Evolutionary conservation across 2,888 invertebrate species (phyloP).

Genomic region (Neuroscelio doddi): DNA sequence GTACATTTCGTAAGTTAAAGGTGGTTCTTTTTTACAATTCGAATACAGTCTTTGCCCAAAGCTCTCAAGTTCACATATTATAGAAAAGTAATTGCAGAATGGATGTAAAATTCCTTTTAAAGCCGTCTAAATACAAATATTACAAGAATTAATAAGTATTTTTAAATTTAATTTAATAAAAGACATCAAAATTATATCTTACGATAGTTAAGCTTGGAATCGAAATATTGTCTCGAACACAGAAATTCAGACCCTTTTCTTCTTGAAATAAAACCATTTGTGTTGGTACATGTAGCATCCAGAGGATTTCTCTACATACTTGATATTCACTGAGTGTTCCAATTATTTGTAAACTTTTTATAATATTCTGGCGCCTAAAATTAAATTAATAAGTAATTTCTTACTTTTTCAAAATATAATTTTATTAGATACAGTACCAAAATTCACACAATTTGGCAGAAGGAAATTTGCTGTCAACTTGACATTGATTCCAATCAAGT

Average conservation of each 20-base stretch:
- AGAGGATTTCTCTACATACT: conserved; percentile 64
- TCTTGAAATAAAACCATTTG: conserved; percentile 61
- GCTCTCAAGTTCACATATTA: conserved; percentile 65
- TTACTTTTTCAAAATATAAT: too few relatives aligned
- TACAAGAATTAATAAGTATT: conserved; percentile 3
- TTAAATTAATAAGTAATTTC: background rate
- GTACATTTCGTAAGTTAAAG: conserved; percentile 74
- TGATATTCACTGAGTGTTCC: conserved; percentile 66
- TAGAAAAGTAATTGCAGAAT: conserved; percentile 61
- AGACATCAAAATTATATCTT: conserved; percentile 32
- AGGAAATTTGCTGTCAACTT: conserved; percentile 62
- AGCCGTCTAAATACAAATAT: conserved; percentile 54
- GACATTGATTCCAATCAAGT: conserved; percentile 58
- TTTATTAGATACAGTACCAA: conserved; percentile 57
- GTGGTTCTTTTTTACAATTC: conserved; percentile 50
- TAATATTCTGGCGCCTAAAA: conserved; percentile 55
- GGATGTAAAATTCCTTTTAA: conserved; percentile 60
- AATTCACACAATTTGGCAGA: conserved; percentile 70
- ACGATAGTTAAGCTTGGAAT: conserved; percentile 66
- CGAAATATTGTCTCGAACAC: conserved; percentile 57
- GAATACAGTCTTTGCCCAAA: conserved; percentile 67
- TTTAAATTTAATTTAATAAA: conserved; percentile 10
- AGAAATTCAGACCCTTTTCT: conserved; percentile 49
- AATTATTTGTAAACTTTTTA: conserved; percentile 46
- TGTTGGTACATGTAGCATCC: conserved; percentile 65